Evolutionary conservation across 35 echinoderm and acorn worm genomes (phyloP).

Genomic region (Strongylocentrotus purpuratus): DNA sequence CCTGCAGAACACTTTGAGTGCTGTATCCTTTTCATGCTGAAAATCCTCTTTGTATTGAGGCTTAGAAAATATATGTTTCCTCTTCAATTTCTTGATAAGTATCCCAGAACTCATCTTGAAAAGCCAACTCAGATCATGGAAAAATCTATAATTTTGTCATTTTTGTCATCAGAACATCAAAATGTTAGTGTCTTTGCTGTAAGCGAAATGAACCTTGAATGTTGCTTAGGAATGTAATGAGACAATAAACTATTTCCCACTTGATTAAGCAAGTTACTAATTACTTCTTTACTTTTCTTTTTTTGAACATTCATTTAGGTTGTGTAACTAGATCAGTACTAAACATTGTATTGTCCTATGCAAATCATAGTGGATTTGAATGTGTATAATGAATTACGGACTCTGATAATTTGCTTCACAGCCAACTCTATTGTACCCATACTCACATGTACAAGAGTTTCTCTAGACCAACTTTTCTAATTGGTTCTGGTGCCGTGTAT

Average conservation of each 20-base stretch:
- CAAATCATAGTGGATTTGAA: background rate
- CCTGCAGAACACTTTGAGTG: background rate
- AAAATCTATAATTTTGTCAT: background rate
- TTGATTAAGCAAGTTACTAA: no score
- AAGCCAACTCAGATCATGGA: background rate
- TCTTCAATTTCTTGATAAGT: background rate
- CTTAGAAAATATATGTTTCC: background rate
- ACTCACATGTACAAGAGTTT: background rate
- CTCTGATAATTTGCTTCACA: background rate
- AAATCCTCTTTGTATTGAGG: background rate
- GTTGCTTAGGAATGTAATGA: no score
- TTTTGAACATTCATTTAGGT: background rate
- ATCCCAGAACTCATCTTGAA: background rate
- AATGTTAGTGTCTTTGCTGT: background rate
- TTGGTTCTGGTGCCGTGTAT: background rate
- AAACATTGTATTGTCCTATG: background rate
- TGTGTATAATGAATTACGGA: background rate
- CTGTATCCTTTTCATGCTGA: background rate
- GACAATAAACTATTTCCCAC: no score
- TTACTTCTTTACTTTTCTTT: no score
- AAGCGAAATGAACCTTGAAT: no score
- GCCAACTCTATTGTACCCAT: background rate
- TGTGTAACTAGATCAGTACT: background rate
- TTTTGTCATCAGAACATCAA: background rate
- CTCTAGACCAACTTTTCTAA: background rate